Percentiles rank a stretch among this genome's conserved stretches.
Conservation (phyloP, 2,888 invertebrate species). For the Papilio protenor region DNA sequence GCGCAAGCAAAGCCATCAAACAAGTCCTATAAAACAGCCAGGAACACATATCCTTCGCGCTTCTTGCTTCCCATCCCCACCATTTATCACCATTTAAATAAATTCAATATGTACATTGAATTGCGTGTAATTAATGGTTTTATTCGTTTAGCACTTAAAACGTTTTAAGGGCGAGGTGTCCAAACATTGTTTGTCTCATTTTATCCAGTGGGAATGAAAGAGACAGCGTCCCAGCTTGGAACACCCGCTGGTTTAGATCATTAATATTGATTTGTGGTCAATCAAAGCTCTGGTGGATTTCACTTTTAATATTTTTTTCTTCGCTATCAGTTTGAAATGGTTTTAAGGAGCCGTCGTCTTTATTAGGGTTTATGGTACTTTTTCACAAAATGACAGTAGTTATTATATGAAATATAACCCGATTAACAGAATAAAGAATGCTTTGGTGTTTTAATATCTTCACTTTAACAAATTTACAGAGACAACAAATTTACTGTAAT, state of each 20-base stretch:
- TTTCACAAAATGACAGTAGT: conserved; percentile 44
- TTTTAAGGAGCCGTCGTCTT: conserved; percentile 64
- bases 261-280: conserved; percentile 86
- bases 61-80: conserved; percentile 71
- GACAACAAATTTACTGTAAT: too few species aligned
- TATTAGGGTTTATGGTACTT: conserved; percentile 55
- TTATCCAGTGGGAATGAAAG: conserved; percentile 54
- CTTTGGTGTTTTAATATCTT: neutral
- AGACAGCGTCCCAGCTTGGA: conserved; percentile 63
- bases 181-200: conserved; percentile 72
- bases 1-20: conserved; percentile 52
- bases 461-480: neutral
- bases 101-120: conserved; percentile 85
- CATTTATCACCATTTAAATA: conserved; percentile 85
- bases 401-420: conserved; percentile 36
- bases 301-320: conserved; percentile 81
- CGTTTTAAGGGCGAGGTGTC: conserved; percentile 83
- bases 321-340: conserved; percentile 57
- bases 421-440: conserved; percentile 40
- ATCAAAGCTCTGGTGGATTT: conserved; percentile 82
- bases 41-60: conserved; percentile 66
- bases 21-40: conserved; percentile 52
- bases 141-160: conserved; percentile 84
- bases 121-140: conserved; percentile 84
- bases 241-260: conserved; percentile 82